Percentiles rank a stretch among this genome's conserved stretches.
Conservation (phyloP, 2,113 vertebrate species). For the Anguilla japonica region DNA sequence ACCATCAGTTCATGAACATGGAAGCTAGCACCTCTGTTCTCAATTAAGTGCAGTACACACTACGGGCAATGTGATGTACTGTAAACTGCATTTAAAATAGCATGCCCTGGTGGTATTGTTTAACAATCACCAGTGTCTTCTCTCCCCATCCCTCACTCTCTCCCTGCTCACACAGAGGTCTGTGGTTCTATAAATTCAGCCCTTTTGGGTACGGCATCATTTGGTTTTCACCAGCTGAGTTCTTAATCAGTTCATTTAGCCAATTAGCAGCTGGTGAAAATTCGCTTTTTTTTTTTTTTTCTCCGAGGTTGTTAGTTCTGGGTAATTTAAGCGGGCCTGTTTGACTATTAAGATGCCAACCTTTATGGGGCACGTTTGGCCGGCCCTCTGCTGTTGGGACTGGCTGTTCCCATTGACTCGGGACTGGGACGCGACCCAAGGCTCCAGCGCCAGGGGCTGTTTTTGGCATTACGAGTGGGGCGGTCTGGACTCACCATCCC, state of each 20-base stretch:
- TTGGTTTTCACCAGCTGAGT: background rate
- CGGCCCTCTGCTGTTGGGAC: background rate
- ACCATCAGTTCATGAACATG: background rate
- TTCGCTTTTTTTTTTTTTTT: background rate
- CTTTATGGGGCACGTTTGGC: conserved; percentile 4
- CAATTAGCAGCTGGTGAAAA: background rate
- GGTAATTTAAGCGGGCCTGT: conserved; percentile 6
- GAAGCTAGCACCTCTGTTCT: no score
- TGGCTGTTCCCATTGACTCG: background rate
- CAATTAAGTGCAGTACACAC: no score
- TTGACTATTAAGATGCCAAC: conserved; percentile 7
- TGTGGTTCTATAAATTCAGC: background rate
- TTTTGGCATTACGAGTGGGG: background rate
- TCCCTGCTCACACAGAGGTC: background rate
- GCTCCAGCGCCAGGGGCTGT: background rate
- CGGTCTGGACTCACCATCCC: background rate
- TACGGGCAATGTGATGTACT: no score
- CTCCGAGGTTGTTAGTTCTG: background rate
- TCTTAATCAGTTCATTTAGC: conserved; percentile 23
- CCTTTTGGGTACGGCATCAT: background rate
- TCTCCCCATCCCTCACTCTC: background rate
- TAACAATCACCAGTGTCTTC: background rate
- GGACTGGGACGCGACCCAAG: background rate
- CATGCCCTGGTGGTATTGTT: no score
- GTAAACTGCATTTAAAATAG: no score